Evolutionary conservation across 1,140 invertebrate genomes (phyloP), one percentile per base, ranked within the genome.

Genomic region (Dysdera silvatica): DNA sequence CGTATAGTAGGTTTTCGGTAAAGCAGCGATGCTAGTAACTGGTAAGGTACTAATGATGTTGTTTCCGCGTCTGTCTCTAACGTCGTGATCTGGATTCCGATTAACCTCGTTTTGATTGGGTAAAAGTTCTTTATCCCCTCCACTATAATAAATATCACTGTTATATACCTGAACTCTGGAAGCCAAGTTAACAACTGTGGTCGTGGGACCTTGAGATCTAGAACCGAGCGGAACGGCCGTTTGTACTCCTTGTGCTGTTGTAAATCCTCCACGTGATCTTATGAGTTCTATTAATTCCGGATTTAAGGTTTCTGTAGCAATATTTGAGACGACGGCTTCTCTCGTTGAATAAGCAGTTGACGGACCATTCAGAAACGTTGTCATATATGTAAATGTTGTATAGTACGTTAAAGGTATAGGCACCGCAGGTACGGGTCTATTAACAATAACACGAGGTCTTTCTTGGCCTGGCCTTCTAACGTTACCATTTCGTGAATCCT

Each of bases 361-460:
- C 1, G 89, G 92, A 76, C 92, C 87, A 75, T 92, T 88, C 31
- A 89, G 88, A 60, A 91, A 86, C 0, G 89, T 93, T 37, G 90
- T 92, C 70, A 89, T 92, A 71, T 91, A 93, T 0, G 90, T 94
- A 69, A 89, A 93, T 0, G 90, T 95, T 16, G 90, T 94, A 64
- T 4, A 87, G 61, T 53, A 75, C 35, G 68, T 69, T 78, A 72
- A 79, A 76, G 58, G 61, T n/a, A 66, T 47, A 1, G 55, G 31
- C 35, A 23, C 33, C 3, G 32, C 37, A 29, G 18, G 20, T 20
- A 10, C 14, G 4, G 14, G 7, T 16, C 14, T 18, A 37, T 20
- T 33, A 24, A 16, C 31, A 6, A n/a, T 18, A 7, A 49, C 29
- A 8, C 48, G 40, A 24, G 26, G 12, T 1, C 40, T 56, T 18